These are phyloP conservation scores for Macrostomum lignano DNA, from an alignment of 1,140 invertebrate species.

Conservation along the genomic window DNA sequence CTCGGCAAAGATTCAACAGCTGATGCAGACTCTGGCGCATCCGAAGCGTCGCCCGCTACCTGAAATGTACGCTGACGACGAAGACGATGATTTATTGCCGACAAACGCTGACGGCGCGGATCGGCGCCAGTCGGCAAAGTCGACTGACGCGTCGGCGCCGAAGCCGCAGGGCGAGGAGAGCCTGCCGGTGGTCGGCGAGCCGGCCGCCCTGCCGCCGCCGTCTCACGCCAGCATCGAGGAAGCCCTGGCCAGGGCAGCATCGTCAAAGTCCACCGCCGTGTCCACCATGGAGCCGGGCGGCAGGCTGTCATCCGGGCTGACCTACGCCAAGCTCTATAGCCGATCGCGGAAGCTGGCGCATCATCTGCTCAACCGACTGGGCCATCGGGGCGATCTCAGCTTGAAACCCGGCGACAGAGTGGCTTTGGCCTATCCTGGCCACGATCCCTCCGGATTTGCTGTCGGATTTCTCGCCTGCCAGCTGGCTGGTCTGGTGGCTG, in stretches of 20 bases:
- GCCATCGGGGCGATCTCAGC: constrained; percentile 35
- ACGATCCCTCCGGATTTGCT: constrained; percentile 86
- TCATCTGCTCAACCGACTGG: constrained; percentile 62
- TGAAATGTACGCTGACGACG: too few species aligned
- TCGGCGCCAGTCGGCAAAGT: too few species aligned
- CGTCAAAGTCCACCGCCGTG: too few species aligned
- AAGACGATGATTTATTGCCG: background rate
- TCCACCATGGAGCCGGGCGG: too few species aligned
- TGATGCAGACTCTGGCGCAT: constrained; percentile 80
- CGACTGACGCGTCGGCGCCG: constrained; percentile 65
- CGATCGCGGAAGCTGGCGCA: constrained; percentile 87
- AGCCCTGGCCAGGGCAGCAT: too few species aligned
- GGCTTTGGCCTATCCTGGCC: constrained; percentile 89
- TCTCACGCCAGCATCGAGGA: too few species aligned
- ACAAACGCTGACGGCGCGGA: too few species aligned
- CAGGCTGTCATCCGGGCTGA: too few species aligned
- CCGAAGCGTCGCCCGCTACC: constrained; percentile 75
- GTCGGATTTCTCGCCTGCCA: constrained; percentile 94
- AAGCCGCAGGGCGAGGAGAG: constrained; percentile 80
- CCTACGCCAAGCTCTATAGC: too few species aligned
- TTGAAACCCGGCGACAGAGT: constrained; percentile 69
- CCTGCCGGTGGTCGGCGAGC: constrained; percentile 71
- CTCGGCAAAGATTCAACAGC: constrained; percentile 89
- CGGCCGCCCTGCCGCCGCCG: constrained; percentile 49
- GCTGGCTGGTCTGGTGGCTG: constrained; percentile 78